Evolutionary conservation across 1,140 invertebrate species (phyloP).

Genomic region (Saccostrea cuccullata): DNA sequence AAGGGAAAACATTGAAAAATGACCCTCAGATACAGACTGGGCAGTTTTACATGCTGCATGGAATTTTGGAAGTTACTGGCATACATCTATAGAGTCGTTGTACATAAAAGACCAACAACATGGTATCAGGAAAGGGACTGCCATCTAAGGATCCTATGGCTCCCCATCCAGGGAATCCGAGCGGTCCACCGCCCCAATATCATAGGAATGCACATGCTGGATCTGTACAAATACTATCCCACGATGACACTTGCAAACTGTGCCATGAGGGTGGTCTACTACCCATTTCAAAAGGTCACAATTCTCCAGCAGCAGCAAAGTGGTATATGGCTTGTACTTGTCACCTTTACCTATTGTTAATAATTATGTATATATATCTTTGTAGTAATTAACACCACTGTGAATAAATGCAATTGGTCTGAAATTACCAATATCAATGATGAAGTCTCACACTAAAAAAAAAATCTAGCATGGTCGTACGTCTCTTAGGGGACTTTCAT

Average conservation of each 20-base stretch:
- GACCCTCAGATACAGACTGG: no score
- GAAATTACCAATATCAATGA: no score
- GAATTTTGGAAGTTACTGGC: no score
- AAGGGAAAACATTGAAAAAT: no score
- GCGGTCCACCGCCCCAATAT: not conserved
- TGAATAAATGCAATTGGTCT: no score
- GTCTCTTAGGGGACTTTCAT: no score
- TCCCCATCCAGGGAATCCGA: not conserved
- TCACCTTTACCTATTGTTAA: no score
- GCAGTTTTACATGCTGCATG: no score
- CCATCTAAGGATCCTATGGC: not conserved
- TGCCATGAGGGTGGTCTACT: conserved; percentile 18
- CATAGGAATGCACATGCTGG: conserved; percentile 23
- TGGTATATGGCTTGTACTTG: not conserved
- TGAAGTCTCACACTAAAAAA: no score
- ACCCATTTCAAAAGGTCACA: conserved; percentile 1
- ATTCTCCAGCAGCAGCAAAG: conserved; percentile 22
- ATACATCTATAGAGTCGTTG: not conserved
- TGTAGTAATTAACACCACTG: no score
- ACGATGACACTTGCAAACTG: not conserved
- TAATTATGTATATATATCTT: no score
- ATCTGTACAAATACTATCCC: not conserved
- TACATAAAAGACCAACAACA: not conserved
- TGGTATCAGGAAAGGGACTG: not conserved
- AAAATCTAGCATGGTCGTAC: no score